Evolutionary conservation across 2,113 vertebrate species (phyloP), one percentile per base, ranked within the genome.

Genomic region (Meleagris gallopavo): DNA sequence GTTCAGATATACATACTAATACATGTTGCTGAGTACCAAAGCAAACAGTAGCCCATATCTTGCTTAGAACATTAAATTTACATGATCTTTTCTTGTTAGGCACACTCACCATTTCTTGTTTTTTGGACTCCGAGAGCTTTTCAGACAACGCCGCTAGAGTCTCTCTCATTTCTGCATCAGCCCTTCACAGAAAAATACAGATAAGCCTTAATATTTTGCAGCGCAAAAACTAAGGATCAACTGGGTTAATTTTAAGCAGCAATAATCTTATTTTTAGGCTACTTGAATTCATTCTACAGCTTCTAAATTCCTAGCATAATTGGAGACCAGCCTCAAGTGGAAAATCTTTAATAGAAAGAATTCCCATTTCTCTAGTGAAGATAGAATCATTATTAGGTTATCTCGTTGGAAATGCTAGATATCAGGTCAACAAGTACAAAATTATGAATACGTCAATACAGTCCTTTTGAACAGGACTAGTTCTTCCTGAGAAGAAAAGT

Each of bases 141-240:
- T 97, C 98, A 52, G 97, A 96, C 83, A 99, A 95, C 81, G 97
- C 98, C 95, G 98, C 98, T 95, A 99, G 97, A 66, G 97, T 98
- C 91, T 93, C 98, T 87, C 97, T 98, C 80, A 98, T 99, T 97
- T 99, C 98, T 60, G 98, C 98, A 95, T 99, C 99, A 25, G 97
- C 97, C 97, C 99, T 99, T 87, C 88, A 43, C 13, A 67, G 83
- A 83, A 89, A 96, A 81, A 92, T 43, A 65, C 10, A 89, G 13
- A 14, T 60, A 92, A 88, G 73, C 73, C 7, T 75, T 58, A 90
- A 76, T 55, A 50, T 21, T 94, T 14, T 58, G 72, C 9, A 46
- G 18, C 25, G 4, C 52, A 78, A 84, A 94, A 88, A 14, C 11
- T n/a, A 84, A 85, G 13, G 19, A 88, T 57, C 8, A 71, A 34